phyloP scores from a whole-genome alignment of 2,113 vertebrate genomes.

The Apeltes quadracus region DNA sequence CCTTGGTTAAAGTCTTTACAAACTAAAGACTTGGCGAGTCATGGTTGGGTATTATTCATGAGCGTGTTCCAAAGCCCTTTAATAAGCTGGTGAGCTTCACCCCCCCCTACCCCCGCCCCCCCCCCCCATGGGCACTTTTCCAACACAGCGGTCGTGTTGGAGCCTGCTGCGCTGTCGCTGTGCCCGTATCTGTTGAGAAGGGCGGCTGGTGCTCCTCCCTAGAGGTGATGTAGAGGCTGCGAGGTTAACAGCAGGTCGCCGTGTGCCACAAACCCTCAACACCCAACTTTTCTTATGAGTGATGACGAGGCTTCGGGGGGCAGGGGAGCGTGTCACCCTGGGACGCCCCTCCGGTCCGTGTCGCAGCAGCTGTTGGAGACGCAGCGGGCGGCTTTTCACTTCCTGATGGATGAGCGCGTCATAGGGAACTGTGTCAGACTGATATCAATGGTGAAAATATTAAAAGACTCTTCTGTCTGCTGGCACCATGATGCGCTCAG shows the following conservation, averaged over 20 bases:
- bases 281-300: constrained; percentile 8
- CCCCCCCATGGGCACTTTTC: not conserved
- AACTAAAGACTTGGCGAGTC: not conserved
- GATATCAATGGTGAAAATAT: constrained; percentile 31
- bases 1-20: too few species aligned
- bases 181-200: too few species aligned
- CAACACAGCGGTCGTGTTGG: too few species aligned
- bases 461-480: constrained; percentile 22
- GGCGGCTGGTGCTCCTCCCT: too few species aligned
- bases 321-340: not conserved
- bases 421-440: constrained; percentile 6
- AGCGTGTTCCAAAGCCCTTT: not conserved
- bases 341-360: not conserved
- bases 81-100: not conserved
- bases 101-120: too few species aligned
- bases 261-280: constrained; percentile 18
- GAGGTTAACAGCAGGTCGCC: not conserved
- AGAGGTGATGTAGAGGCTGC: not conserved
- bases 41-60: not conserved
- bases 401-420: constrained; percentile 36
- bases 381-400: not conserved
- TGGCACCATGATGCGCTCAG: not conserved
- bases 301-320: not conserved
- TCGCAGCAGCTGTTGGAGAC: constrained; percentile 2
- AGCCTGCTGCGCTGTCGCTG: too few species aligned